A percentile compares a stretch with the other conserved stretches of the same genome.
phyloP scores from a whole-genome alignment of 2,888 invertebrate genomes.

The Operophtera brumata region DNA sequence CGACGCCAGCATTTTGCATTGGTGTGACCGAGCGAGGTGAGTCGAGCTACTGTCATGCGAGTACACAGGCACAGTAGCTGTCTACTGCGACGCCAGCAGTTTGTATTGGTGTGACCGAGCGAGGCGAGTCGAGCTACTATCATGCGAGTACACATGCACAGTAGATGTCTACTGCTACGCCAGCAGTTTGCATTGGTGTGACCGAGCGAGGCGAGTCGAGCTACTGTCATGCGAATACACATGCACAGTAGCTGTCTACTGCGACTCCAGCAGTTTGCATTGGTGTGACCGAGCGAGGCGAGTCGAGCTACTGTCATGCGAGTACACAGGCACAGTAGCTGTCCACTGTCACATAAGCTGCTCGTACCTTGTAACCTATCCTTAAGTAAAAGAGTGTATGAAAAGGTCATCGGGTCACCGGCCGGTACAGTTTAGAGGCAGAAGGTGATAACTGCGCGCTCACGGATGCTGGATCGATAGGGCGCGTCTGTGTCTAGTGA shows the following conservation, averaged over 20 bases:
- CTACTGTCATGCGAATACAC: constrained; percentile 17
- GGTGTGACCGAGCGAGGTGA: no score
- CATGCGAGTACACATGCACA: constrained; percentile 24
- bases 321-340: constrained; percentile 27
- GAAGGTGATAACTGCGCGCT: constrained; percentile 43
- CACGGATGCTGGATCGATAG: constrained; percentile 37
- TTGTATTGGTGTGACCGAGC: no score
- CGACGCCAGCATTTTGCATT: no score
- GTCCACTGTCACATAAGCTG: constrained; percentile 24
- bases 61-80: constrained; percentile 22
- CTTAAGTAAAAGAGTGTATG: not conserved
- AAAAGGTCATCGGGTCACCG: constrained; percentile 60
- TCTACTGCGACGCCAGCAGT: no score
- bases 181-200: no score
- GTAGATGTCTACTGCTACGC: constrained; percentile 30
- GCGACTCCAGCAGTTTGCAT: no score
- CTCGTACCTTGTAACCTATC: constrained; percentile 24
- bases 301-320: constrained; percentile 21
- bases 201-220: no score
- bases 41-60: no score
- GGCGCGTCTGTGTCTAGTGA: not conserved
- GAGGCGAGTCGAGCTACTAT: no score
- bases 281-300: no score
- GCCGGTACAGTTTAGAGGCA: constrained; percentile 41
- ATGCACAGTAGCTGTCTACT: constrained; percentile 20